Percentiles rank a stretch among this genome's conserved stretches.
phyloP scores from a whole-genome alignment of 2,113 vertebrate species.

The Vidua macroura region DNA sequence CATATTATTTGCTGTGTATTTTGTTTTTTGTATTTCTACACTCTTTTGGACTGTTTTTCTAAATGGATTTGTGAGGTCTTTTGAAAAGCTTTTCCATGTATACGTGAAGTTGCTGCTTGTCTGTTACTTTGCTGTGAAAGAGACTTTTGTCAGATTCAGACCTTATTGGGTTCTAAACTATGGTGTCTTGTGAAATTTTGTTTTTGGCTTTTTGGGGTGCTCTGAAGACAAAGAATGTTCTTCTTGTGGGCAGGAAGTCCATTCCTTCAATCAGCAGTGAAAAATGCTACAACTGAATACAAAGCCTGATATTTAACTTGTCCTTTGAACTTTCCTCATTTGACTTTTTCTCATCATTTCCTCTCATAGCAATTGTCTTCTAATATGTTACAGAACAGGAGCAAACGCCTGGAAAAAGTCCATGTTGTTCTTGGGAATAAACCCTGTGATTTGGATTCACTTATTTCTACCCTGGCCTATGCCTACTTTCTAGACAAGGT shows the following conservation, averaged over 20 bases:
- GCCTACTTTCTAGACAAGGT: slow-evolving; percentile 92
- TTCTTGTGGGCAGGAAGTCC: background rate
- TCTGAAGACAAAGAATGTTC: background rate
- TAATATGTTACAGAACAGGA: slow-evolving; percentile 77
- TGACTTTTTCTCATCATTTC: background rate
- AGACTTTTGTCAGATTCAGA: background rate
- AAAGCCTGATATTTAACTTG: background rate
- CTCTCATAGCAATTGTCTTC: background rate
- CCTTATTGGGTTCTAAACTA: accelerated
- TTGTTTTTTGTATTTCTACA: background rate
- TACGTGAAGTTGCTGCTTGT: background rate
- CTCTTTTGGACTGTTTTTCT: background rate
- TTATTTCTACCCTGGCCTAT: slow-evolving; percentile 86
- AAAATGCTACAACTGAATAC: background rate
- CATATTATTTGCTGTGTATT: background rate
- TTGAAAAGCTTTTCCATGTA: background rate
- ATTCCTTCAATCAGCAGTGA: background rate
- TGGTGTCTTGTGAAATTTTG: background rate
- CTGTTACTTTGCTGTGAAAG: background rate
- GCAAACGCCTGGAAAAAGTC: slow-evolving; percentile 74
- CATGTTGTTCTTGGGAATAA: slow-evolving; percentile 88
- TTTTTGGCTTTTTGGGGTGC: background rate
- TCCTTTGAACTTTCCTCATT: background rate
- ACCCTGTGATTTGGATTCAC: slow-evolving; percentile 84
- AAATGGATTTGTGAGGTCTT: background rate